A percentile compares a stretch with the other conserved stretches of the same genome.
Evolutionary conservation across 2,888 invertebrate genomes (phyloP).

Genomic region (Agrochola macilenta): DNA sequence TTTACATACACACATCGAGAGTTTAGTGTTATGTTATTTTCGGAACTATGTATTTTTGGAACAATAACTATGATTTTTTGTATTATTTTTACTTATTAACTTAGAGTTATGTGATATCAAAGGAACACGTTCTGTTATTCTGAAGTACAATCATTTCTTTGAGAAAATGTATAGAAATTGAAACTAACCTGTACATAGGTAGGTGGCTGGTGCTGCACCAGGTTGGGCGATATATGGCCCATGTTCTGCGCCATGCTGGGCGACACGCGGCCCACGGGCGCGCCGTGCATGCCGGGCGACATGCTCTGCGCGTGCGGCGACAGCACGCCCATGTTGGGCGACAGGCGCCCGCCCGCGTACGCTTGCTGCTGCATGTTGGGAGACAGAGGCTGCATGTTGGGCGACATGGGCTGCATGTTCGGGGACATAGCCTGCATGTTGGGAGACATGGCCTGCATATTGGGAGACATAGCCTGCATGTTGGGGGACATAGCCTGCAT

Average conservation of each 20-base stretch:
- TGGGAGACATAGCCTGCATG: slow-evolving; percentile 41
- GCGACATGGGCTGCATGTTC: slow-evolving; percentile 31
- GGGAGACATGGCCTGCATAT: slow-evolving; percentile 38
- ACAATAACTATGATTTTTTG: no score
- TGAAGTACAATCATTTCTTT: no score
- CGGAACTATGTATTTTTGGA: no score
- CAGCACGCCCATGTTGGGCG: slow-evolving; percentile 41
- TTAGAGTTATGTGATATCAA: no score
- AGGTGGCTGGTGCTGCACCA: slow-evolving; percentile 67
- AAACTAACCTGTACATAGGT: slow-evolving; percentile 66
- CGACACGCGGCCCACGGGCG: slow-evolving; percentile 60
- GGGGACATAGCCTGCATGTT: slow-evolving; percentile 44
- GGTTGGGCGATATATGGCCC: slow-evolving; percentile 70
- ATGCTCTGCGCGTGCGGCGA: slow-evolving; percentile 46
- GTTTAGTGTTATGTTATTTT: no score
- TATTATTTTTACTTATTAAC: no score
- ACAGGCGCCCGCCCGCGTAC: slow-evolving; percentile 32
- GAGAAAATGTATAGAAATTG: background rate
- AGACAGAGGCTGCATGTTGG: slow-evolving; percentile 34
- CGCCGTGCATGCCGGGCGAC: slow-evolving; percentile 44
- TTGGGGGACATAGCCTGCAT: slow-evolving; percentile 34
- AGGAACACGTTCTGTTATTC: no score
- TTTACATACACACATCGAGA: no score
- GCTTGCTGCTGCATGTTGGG: slow-evolving; percentile 49
- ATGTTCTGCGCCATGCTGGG: slow-evolving; percentile 64